Evolutionary conservation across 2,888 invertebrate genomes (phyloP), one percentile per base, ranked within the genome.

Genomic region (Hemithea aestivaria): DNA sequence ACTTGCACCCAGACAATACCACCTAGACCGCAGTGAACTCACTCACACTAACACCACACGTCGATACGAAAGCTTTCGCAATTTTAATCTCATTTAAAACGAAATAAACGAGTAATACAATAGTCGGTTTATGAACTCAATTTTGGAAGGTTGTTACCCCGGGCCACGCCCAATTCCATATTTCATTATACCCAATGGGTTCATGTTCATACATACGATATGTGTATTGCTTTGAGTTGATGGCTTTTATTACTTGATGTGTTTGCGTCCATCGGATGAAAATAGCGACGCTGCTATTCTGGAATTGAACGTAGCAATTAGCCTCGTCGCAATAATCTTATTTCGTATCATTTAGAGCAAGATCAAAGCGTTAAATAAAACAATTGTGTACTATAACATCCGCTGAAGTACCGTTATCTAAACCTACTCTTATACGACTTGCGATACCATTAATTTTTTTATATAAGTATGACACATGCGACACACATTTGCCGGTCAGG

Each of bases 321-420:
- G 5, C 5, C 5, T 16, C n/a, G n/a, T 16, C 5, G 3, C 2
- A 16, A 51, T 53, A 56, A 51, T 52, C 47, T 50, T 54, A 51
- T 53, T 45, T 43, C 34, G 36, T 24, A 40, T 48, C 35, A 53
- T 54, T 58, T 49, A 50, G 47, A 49, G 53, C 40, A 41, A 44
- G 31, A 39, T 39, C n/a, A 40, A 42, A 38, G 44, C 24, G 20
- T 32, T 45, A 54, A 59, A 57, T 57, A 58, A 56, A 54, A 51
- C 58, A 56, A 60, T 60, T 53, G 54, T 53, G 53, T 52, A 54
- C 52, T 45, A 16, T 46, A 46, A 56, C 51, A 50, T 61, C 63
- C 65, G 70, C 69, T 70, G 62, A 40, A 51, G 48, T 70, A 71
- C 76, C 72, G 78, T 77, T 80, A 76, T 62, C 51, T 40, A 56